Evolutionary conservation across 2,113 vertebrate genomes (phyloP).

Genomic region (Platichthys stellatus): DNA sequence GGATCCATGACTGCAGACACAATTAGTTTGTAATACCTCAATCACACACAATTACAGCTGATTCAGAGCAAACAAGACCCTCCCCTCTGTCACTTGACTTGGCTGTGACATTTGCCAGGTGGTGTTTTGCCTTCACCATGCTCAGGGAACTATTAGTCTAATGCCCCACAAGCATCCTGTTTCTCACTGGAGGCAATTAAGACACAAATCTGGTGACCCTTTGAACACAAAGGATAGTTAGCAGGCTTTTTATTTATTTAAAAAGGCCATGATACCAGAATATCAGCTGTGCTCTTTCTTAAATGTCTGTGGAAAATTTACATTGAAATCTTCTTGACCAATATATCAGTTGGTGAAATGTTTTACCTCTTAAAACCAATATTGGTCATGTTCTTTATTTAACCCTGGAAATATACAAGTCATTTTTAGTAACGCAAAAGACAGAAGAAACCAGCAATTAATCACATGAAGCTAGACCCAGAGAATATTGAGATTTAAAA

Average conservation of each 20-base stretch:
- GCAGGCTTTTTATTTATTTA: not conserved
- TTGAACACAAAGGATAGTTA: not conserved
- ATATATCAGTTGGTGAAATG: no score
- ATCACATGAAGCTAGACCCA: no score
- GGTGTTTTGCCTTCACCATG: conserved; percentile 61
- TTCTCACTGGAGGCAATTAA: conserved; percentile 51
- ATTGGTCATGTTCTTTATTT: no score
- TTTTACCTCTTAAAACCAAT: no score
- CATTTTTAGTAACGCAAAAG: no score
- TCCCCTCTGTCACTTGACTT: conserved; percentile 71
- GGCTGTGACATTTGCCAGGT: conserved; percentile 79
- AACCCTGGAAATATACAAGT: no score
- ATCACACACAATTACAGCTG: conserved; percentile 78
- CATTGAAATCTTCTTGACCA: not conserved
- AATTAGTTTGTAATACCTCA: conserved; percentile 75
- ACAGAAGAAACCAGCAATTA: no score
- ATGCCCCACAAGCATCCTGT: conserved; percentile 65
- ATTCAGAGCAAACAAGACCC: conserved; percentile 68
- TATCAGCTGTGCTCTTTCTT: not conserved
- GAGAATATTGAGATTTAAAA: no score
- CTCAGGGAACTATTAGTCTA: conserved; percentile 63
- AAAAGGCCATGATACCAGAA: not conserved
- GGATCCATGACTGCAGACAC: conserved; percentile 54
- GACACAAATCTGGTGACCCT: conserved; percentile 17
- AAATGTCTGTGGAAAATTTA: not conserved